A percentile compares a stretch with the other conserved stretches of the same genome.
Conservation (phyloP, 2,797 vertebrate species). For the Pipistrellus pipistrellus region DNA sequence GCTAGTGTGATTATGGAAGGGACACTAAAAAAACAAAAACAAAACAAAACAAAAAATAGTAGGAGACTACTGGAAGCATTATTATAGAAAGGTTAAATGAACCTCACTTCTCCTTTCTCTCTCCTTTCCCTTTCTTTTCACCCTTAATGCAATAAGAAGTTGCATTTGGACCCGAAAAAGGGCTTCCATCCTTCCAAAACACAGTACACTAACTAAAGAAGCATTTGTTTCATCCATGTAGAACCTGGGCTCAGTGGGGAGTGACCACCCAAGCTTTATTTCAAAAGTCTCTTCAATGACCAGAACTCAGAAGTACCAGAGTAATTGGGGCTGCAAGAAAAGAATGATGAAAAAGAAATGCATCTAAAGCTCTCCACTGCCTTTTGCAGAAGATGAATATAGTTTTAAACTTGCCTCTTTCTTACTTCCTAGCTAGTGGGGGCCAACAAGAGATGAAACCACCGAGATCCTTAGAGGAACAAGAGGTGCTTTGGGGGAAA, state of each 20-base stretch:
- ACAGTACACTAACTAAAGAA: background rate
- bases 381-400: conserved; percentile 78
- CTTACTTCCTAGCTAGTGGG: conserved; percentile 78
- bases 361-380: conserved; percentile 72
- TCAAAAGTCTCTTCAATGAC: background rate
- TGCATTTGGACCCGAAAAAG: conserved; percentile 31
- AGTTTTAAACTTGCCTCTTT: conserved; percentile 78
- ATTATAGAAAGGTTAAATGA: conserved; percentile 77
- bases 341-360: conserved; percentile 46
- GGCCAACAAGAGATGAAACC: conserved; percentile 80
- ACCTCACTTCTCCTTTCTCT: background rate
- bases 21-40: background rate
- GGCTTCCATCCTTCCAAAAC: background rate
- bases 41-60: background rate
- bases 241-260: background rate
- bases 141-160: background rate
- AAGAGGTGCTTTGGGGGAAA: conserved; percentile 68
- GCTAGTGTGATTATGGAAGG: conserved; percentile 55
- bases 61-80: conserved; percentile 72
- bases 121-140: background rate
- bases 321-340: conserved; percentile 70
- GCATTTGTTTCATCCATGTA: conserved; percentile 43
- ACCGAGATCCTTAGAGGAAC: conserved; percentile 61
- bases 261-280: conserved; percentile 2
- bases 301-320: background rate